These are phyloP conservation scores for Prorops nasuta DNA, from an alignment of 1,140 invertebrate genomes.

Conservation along the genomic window DNA sequence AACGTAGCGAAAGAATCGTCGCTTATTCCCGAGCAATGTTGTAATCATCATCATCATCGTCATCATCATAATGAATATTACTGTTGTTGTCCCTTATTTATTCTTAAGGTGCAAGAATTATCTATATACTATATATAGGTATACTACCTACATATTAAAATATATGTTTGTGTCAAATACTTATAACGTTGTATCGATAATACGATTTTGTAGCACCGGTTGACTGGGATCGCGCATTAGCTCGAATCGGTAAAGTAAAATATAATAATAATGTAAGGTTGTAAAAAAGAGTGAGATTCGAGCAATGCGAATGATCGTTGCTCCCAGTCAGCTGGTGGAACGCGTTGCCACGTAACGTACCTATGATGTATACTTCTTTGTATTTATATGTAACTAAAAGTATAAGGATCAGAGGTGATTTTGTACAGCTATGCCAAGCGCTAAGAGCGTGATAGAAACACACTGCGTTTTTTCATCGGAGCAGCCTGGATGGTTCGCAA, in stretches of 20 bases:
- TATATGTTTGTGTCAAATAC: conserved; percentile 34
- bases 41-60: no score
- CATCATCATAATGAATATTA: conserved; percentile 28
- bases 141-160: no score
- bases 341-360: conserved; percentile 13
- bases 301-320: neutral
- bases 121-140: conserved; percentile 24
- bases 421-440: conserved; percentile 25
- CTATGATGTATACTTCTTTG: conserved; percentile 25
- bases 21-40: conserved; percentile 29
- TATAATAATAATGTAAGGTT: no score
- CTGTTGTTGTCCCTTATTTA: conserved; percentile 38
- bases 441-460: neutral
- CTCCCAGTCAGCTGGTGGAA: conserved; percentile 1
- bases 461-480: neutral
- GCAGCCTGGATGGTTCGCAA: neutral
- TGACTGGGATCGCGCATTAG: no score
- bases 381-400: conserved; percentile 26
- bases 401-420: conserved; percentile 30
- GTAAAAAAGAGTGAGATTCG: neutral
- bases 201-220: neutral
- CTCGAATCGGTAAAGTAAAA: no score
- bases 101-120: conserved; percentile 28
- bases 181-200: conserved; percentile 19
- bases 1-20: no score